These are phyloP conservation scores for Pygocentrus nattereri DNA, from an alignment of 2,797 vertebrate species.

Conservation along the genomic window DNA sequence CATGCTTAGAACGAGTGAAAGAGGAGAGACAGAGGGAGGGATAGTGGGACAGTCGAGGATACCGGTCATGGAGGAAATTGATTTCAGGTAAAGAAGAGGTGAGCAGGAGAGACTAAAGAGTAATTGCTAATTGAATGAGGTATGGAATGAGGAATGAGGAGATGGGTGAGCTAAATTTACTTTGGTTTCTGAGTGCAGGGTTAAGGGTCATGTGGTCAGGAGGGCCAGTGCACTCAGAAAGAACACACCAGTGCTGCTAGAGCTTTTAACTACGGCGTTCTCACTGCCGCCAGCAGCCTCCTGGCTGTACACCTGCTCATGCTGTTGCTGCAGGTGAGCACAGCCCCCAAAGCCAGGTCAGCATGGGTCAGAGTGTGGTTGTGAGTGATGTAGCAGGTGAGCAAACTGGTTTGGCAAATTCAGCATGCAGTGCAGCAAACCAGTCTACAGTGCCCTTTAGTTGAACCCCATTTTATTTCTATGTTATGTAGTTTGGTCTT, in stretches of 20 bases:
- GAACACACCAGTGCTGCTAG: neutral
- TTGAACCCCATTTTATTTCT: neutral
- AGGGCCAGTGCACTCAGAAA: neutral
- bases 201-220: slow-evolving; percentile 23
- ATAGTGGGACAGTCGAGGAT: neutral
- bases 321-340: slow-evolving; percentile 44
- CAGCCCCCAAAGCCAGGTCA: slow-evolving; percentile 1
- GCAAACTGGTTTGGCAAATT: neutral
- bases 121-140: neutral
- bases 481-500: neutral
- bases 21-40: no score
- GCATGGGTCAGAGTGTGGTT: slow-evolving; percentile 10
- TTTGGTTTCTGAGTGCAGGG: slow-evolving; percentile 40
- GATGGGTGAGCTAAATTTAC: slow-evolving; percentile 16
- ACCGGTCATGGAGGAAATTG: slow-evolving; percentile 41
- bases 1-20: slow-evolving; percentile 27
- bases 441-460: neutral
- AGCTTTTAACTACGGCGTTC: slow-evolving; percentile 13
- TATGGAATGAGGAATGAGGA: slow-evolving; percentile 8
- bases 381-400: neutral
- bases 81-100: slow-evolving; percentile 20
- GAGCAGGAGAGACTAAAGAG: neutral
- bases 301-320: slow-evolving; percentile 24
- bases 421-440: neutral
- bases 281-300: slow-evolving; percentile 20